A percentile compares a stretch with the other conserved stretches of the same genome.
phyloP scores from a whole-genome alignment of 2,888 invertebrate genomes.

The Bombylius discolor region DNA sequence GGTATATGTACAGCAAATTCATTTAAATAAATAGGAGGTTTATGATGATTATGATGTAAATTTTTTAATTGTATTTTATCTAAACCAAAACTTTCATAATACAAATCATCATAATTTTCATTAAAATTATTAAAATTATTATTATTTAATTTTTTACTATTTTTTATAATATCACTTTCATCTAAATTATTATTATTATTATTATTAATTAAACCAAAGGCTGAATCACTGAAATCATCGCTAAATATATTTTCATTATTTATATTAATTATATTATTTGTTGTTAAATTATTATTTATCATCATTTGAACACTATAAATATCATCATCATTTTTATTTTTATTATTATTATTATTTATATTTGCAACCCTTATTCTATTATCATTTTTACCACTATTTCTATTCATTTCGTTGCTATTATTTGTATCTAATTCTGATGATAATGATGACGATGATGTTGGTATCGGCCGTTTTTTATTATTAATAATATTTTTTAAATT shows the following conservation, averaged over 20 bases:
- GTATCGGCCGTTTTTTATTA: too few species aligned
- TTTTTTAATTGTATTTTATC: not conserved
- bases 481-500: too few species aligned
- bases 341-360: too few species aligned
- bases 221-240: conserved; percentile 3
- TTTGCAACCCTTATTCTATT: too few species aligned
- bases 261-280: conserved; percentile 6
- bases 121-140: conserved; percentile 7
- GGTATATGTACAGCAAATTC: conserved; percentile 80
- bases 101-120: conserved; percentile 17
- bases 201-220: conserved; percentile 1
- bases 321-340: too few species aligned
- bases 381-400: too few species aligned
- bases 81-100: conserved; percentile 14
- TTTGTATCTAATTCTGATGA: too few species aligned
- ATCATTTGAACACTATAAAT: too few species aligned
- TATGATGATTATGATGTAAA: not conserved
- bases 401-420: too few species aligned
- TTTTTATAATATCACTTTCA: not conserved
- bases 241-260: not conserved
- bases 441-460: too few species aligned
- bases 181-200: conserved; percentile 3
- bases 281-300: not conserved
- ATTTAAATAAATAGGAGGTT: conserved; percentile 51
- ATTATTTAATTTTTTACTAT: not conserved